Evolutionary conservation across 2,888 invertebrate genomes (phyloP).

Genomic region (Apocheima hispidaria): DNA sequence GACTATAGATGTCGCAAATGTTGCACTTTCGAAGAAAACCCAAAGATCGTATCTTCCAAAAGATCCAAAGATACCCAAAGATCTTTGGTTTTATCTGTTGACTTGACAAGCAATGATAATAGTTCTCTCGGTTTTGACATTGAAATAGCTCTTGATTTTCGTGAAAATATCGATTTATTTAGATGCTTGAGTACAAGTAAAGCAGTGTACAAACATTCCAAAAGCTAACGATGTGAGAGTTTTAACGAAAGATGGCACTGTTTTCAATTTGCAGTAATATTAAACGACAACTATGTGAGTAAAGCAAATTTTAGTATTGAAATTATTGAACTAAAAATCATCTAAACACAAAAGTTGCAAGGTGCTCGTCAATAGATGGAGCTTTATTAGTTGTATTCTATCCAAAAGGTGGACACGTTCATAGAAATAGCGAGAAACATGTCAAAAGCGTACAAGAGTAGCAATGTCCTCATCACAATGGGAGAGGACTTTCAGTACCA

Average conservation of each 20-base stretch:
- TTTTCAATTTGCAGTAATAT: conserved; percentile 1
- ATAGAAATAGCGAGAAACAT: conserved; percentile 83
- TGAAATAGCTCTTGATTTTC: too few species aligned
- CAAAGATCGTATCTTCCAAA: too few species aligned
- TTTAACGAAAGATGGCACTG: conserved; percentile 28
- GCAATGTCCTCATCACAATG: conserved; percentile 95
- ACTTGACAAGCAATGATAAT: too few species aligned
- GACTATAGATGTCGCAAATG: too few species aligned
- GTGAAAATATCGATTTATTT: too few species aligned
- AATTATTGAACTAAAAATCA: too few species aligned
- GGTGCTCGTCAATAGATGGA: conserved; percentile 12
- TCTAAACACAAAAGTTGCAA: background rate
- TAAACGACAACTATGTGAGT: background rate
- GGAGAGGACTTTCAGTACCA: conserved; percentile 97
- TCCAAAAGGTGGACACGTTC: conserved; percentile 67
- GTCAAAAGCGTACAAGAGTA: conserved; percentile 85
- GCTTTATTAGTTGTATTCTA: conserved; percentile 3
- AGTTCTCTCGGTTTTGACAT: too few species aligned
- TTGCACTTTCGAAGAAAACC: background rate
- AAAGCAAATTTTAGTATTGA: too few species aligned
- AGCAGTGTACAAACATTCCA: too few species aligned
- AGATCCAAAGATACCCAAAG: too few species aligned
- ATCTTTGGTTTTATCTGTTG: background rate
- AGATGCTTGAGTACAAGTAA: too few species aligned
- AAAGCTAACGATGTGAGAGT: too few species aligned